Evolutionary conservation across 1,140 invertebrate genomes (phyloP).

Genomic region (Drosophila watanabei): DNA sequence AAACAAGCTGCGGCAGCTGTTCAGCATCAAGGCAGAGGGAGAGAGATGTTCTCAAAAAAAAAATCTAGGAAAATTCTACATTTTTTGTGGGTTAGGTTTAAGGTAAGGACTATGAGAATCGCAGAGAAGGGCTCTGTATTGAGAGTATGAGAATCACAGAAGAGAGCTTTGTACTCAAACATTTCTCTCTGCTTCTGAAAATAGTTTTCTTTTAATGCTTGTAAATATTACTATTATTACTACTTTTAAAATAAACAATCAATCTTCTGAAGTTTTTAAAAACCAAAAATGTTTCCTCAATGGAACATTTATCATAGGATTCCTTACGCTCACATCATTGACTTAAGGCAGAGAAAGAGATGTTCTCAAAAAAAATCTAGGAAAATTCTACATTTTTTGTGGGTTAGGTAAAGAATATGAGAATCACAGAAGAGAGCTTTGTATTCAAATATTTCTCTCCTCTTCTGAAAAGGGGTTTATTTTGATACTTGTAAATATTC

Average conservation of each 20-base stretch:
- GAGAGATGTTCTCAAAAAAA: background rate
- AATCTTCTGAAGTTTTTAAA: background rate
- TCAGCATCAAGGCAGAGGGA: constrained; percentile 10
- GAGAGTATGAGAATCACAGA: background rate
- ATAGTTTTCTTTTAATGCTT: too few species aligned
- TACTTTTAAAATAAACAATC: constrained; percentile 3
- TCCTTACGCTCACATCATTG: constrained; percentile 27
- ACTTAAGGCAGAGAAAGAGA: constrained; percentile 23
- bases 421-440: background rate
- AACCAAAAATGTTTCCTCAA: background rate
- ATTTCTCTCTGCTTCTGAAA: too few species aligned
- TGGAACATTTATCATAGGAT: constrained; percentile 35
- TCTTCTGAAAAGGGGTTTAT: background rate
- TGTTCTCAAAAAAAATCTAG: background rate
- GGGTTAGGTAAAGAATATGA: background rate
- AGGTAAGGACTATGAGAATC: background rate
- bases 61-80: background rate
- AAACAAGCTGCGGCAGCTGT: constrained; percentile 73
- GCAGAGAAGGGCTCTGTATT: background rate
- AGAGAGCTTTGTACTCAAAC: too few species aligned
- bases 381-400: background rate
- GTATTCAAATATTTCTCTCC: background rate
- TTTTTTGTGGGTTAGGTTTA: background rate
- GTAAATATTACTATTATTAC: too few species aligned
- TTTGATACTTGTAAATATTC: background rate